Percentiles rank a stretch among this genome's conserved stretches.
phyloP scores from a whole-genome alignment of 92 coral and sea anemone genomes.

The Palythoa grandis region DNA sequence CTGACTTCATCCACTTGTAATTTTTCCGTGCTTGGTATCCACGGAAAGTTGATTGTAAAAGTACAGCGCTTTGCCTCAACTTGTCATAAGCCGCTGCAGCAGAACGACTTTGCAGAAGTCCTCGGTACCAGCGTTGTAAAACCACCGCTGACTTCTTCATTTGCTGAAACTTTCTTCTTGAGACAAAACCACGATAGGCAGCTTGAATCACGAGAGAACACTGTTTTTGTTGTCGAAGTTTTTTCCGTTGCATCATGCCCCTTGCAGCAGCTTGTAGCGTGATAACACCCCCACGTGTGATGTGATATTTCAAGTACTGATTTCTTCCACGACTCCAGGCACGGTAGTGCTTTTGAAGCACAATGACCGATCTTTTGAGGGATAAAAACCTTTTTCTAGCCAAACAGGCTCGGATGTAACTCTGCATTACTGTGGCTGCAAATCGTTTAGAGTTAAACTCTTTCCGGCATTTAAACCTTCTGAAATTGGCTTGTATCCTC shows the following conservation, averaged over 20 bases:
- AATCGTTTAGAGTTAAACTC: conserved; percentile 27
- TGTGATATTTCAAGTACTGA: conserved; percentile 38
- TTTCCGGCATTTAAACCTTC: conserved; percentile 38
- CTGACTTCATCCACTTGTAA: conserved; percentile 49
- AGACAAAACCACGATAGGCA: conserved; percentile 44
- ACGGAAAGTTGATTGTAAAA: conserved; percentile 59
- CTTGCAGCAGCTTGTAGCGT: conserved; percentile 64
- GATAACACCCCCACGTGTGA: conserved; percentile 53
- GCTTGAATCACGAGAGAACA: conserved; percentile 69
- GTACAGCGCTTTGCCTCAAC: conserved; percentile 40
- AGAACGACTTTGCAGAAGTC: conserved; percentile 53
- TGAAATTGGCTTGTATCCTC: conserved; percentile 46
- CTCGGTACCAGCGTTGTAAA: conserved; percentile 72
- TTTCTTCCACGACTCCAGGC: conserved; percentile 48
- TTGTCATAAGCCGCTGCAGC: conserved; percentile 50
- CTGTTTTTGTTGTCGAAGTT: conserved; percentile 27
- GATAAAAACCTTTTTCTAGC: conserved; percentile 41
- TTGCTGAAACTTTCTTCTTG: conserved; percentile 42
- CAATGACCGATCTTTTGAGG: conserved; percentile 38
- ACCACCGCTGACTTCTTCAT: conserved; percentile 36
- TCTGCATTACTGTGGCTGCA: conserved; percentile 67
- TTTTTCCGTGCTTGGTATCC: conserved; percentile 49
- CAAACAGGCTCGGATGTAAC: conserved; percentile 36
- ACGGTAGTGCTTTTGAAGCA: conserved; percentile 49
- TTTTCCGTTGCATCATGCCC: conserved; percentile 45